Base-by-base conservation (phyloP, 2,888 invertebrate genomes). In the Fragum fragum region DNA sequence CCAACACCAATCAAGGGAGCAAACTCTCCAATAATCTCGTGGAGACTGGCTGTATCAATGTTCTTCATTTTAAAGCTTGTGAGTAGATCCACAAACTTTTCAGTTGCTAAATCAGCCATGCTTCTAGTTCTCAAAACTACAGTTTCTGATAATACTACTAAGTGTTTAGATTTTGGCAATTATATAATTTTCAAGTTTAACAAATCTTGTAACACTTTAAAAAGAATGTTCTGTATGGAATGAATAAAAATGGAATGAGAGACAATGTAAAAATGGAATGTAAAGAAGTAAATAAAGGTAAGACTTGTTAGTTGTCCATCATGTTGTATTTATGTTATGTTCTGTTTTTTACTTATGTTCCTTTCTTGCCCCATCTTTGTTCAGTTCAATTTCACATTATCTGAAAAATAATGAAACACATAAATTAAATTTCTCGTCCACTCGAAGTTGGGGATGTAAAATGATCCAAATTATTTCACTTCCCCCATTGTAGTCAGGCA, bases 1-100 rank as follows among this genome's bases (percentile, higher is more conserved):
- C 52, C 79, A 26, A 79, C 80, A n/a, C 81, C 85, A 68, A 77
- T 61, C 69, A 85, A 70, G 32, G 85, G 85, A 59, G 85, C 85
- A 78, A 85, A 85, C 75, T 85, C 85, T 36, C 79, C 75, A 52
- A 85, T 82, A n/a, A 85, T 85, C 53, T 85, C 85, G 73, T 85
- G 77, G 9, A 85, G 52, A 66, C 82, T 73, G 11, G 79, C 82
- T n/a, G 77, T 57, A 74, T 85, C 85, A 69, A 85, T 82, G 47
- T 85, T 82, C 32, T 75, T 77, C 75, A 85, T 81, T 23, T 80
- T 82, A 18, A 85, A 76, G 28, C 74, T 80, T 47, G 72, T 69
- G 9, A 85, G 69, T 14, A 69, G 74, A 55, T 74, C 79, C 6
- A 74, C 85, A 68, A 85, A 85, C 53, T 77, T 69, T n/a, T 75